Conservation (phyloP, 2,888 invertebrate species). For the Camptogramma bilineatum region DNA sequence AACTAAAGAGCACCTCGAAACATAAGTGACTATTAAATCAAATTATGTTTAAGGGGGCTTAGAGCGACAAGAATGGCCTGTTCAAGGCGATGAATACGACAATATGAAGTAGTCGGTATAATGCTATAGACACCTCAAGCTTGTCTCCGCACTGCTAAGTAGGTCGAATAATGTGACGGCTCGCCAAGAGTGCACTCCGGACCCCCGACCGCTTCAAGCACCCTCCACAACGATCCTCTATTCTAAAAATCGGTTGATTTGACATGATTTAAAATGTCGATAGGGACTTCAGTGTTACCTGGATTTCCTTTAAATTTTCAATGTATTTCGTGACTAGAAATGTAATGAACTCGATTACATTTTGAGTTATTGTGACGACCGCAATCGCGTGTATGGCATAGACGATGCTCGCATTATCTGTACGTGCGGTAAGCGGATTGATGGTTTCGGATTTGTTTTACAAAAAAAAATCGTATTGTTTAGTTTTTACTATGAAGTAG, state of each 20-base stretch:
- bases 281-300: slow-evolving; percentile 53
- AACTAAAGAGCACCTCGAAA: no score
- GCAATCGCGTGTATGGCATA: slow-evolving; percentile 51
- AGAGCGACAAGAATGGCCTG: slow-evolving; percentile 39
- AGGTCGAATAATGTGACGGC: slow-evolving; percentile 83
- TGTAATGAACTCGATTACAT: slow-evolving; percentile 42
- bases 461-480: not conserved
- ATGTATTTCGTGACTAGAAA: slow-evolving; percentile 43
- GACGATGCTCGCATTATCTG: slow-evolving; percentile 43
- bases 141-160: slow-evolving; percentile 73
- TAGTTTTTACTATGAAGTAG: not conserved
- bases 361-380: slow-evolving; percentile 44
- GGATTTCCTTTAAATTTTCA: slow-evolving; percentile 39
- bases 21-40: slow-evolving; percentile 6
- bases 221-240: slow-evolving; percentile 68
- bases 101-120: slow-evolving; percentile 60
- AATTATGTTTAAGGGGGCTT: slow-evolving; percentile 15
- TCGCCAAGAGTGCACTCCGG: slow-evolving; percentile 71
- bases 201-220: slow-evolving; percentile 65
- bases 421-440: slow-evolving; percentile 34
- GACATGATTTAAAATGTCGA: slow-evolving; percentile 83
- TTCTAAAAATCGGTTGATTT: slow-evolving; percentile 82
- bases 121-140: slow-evolving; percentile 66
- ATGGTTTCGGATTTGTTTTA: slow-evolving; percentile 22
- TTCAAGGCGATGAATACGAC: slow-evolving; percentile 51